Base-by-base conservation (phyloP, 2,888 invertebrate species). In the Drosophila pseudotakahashii region DNA sequence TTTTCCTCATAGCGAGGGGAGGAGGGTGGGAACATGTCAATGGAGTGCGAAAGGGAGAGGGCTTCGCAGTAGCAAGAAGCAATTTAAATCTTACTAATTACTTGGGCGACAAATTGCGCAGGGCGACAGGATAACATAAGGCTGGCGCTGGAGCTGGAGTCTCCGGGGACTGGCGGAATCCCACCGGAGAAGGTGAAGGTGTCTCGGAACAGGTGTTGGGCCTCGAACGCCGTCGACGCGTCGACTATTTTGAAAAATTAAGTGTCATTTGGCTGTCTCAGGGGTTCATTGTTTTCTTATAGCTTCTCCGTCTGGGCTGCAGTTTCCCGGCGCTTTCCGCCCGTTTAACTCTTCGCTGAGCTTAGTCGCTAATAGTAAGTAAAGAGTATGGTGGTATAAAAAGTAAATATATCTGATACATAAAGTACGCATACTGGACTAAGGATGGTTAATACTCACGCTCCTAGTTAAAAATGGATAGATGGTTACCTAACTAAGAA, bases 21-120 rank as follows among this genome's bases (percentile, higher is more conserved):
- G 13, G 14, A 26, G 26, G 13, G 14, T n/a, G 26, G n/a, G 9
- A 5, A n/a, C 36, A 53, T 45, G 64, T 54, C 55, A 57, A 42
- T 68, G 48, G 50, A 44, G 62, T 42, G 63, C 45, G 60, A 44
- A 54, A 54, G 37, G 26, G 11, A 36, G 47, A 47, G 23, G 16
- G 42, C 30, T 52, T 51, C 60, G 75, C 74, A 74, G 72, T 66
- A 78, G 80, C 79, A 77, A 79, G 82, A 89, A 85, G 85, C 88
- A 85, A 90, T 90, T 90, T 90, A 90, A 90, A 90, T 90, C 90
- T 90, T 84, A 86, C 90, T 90, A 90, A 90, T 90, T 90, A 90
- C 90, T 88, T 82, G 80, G 80, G 88, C 90, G 90, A 90, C 90
- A 90, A 90, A 90, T 90, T 89, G 85, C 89, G 73, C 75, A 64